A percentile compares a stretch with the other conserved stretches of the same genome.
These are phyloP conservation scores for Cephonodes hylas DNA, from an alignment of 2,888 invertebrate genomes.

Conservation along the genomic window DNA sequence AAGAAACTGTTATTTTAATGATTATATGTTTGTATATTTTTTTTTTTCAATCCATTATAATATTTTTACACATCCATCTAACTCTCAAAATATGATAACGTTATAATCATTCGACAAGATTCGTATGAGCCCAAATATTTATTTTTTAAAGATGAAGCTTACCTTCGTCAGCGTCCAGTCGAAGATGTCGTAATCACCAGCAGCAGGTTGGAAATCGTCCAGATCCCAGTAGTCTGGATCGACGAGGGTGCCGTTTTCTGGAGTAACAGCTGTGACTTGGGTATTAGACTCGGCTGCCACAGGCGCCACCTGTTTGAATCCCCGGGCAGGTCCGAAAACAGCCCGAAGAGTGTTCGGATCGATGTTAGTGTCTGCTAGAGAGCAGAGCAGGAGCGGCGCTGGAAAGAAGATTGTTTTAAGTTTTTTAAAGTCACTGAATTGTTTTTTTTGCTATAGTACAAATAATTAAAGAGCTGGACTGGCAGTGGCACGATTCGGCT, in stretches of 20 bases:
- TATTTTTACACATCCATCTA: too few species aligned
- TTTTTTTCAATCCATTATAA: too few species aligned
- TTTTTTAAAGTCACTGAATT: too few species aligned
- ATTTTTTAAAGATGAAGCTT: conserved; percentile 22
- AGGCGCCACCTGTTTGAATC: conserved; percentile 14
- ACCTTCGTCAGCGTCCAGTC: conserved; percentile 86
- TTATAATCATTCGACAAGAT: too few species aligned
- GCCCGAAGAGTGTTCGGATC: conserved; percentile 42
- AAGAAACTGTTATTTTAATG: too few species aligned
- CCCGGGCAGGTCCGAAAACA: conserved; percentile 43
- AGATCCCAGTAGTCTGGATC: conserved; percentile 52
- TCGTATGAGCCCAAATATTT: too few species aligned
- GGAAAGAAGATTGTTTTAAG: too few species aligned
- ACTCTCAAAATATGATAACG: too few species aligned
- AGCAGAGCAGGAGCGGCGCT: conserved; percentile 38
- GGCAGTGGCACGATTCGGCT: too few species aligned
- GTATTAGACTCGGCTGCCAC: conserved; percentile 16
- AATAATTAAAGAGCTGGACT: too few species aligned
- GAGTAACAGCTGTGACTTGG: conserved; percentile 47
- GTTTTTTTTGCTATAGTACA: too few species aligned
- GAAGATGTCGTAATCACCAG: conserved; percentile 79
- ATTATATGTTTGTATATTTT: too few species aligned
- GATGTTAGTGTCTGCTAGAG: conserved; percentile 24
- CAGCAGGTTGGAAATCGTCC: conserved; percentile 46
- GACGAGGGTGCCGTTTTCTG: conserved; percentile 38